phyloP scores from a whole-genome alignment of 2,797 vertebrate genomes.

The Eupleurogrammus muticus region DNA sequence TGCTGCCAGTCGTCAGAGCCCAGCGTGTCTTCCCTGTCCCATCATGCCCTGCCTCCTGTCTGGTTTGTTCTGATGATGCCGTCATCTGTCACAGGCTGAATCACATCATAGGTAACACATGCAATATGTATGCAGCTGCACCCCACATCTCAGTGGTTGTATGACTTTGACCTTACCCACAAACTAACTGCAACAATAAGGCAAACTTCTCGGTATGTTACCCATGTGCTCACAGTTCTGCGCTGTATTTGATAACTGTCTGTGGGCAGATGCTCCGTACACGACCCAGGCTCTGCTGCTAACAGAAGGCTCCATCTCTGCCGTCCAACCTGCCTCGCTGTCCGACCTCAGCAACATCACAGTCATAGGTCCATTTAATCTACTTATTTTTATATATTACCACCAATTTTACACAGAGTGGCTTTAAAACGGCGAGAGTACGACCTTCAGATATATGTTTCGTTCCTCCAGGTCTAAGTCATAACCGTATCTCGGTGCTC shows the following conservation, averaged over 20 bases:
- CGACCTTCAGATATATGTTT: background rate
- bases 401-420: background rate
- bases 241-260: background rate
- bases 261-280: constrained; percentile 76
- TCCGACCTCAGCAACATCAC: constrained; percentile 81
- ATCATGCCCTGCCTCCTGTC: constrained; percentile 79
- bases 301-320: constrained; percentile 82
- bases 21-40: constrained; percentile 32
- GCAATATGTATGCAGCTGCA: background rate
- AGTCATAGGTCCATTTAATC: constrained; percentile 71
- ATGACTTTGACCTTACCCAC: background rate
- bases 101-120: constrained; percentile 77
- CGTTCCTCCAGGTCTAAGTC: constrained; percentile 75
- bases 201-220: background rate
- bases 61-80: constrained; percentile 76
- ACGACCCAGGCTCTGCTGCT: constrained; percentile 82
- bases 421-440: background rate
- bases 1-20: constrained; percentile 69
- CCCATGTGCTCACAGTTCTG: background rate
- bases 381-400: background rate
- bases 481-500: constrained; percentile 81
- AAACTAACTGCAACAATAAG: background rate
- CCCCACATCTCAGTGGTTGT: background rate
- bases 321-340: constrained; percentile 74
- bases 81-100: constrained; percentile 83